Percentiles rank a stretch among this genome's conserved stretches.
phyloP scores from a whole-genome alignment of 2,113 vertebrate species.

The Sus scrofa region DNA sequence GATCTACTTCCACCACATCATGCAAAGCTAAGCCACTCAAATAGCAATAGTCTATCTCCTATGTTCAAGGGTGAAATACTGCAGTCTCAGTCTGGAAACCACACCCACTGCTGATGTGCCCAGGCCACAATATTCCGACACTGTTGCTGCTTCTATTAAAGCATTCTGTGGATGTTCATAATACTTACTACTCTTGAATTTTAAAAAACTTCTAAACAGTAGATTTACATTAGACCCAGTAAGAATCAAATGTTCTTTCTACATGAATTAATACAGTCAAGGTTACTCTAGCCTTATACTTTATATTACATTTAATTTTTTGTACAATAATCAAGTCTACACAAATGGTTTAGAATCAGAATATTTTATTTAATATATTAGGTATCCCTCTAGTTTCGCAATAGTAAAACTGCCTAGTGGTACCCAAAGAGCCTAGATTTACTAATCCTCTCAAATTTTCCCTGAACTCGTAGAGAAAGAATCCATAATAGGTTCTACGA shows the following conservation, averaged over 20 bases:
- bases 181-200: neutral
- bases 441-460: conserved; percentile 19
- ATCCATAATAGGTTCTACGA: neutral
- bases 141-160: neutral
- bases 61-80: neutral
- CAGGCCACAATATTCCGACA: neutral
- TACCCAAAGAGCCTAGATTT: neutral
- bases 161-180: neutral
- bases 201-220: neutral
- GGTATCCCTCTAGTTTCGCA: neutral
- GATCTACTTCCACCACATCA: neutral
- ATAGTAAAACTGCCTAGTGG: neutral
- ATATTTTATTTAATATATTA: conserved; percentile 12
- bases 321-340: conserved; percentile 18
- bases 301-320: neutral
- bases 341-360: conserved; percentile 5
- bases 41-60: neutral
- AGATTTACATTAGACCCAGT: neutral
- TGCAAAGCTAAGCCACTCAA: neutral
- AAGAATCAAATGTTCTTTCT: conserved; percentile 32
- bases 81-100: no score
- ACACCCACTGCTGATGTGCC: neutral
- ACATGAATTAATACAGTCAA: neutral
- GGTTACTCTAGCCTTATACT: neutral
- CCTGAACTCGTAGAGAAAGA: neutral